Conservation (phyloP, 2,888 invertebrate genomes). For the Trachelus stipa region DNA sequence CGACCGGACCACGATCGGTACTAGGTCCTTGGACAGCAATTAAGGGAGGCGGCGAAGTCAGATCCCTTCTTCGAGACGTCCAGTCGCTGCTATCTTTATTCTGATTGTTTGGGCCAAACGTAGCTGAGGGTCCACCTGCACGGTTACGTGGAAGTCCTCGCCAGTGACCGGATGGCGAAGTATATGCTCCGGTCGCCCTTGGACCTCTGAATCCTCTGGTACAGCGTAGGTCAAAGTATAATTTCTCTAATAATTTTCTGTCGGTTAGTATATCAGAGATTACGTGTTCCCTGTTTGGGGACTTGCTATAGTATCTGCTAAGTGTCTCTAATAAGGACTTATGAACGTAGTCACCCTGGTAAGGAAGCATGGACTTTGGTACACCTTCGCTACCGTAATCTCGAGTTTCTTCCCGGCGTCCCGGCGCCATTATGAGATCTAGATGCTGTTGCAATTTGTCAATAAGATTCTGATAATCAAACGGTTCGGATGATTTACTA, state of each 20-base stretch:
- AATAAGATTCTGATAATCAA: slow-evolving; percentile 75
- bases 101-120: slow-evolving; percentile 16
- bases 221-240: slow-evolving; percentile 79
- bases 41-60: slow-evolving; percentile 74
- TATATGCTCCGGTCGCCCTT: slow-evolving; percentile 59
- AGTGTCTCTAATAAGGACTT: slow-evolving; percentile 76
- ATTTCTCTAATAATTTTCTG: slow-evolving; percentile 77
- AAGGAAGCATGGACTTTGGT: slow-evolving; percentile 37
- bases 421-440: slow-evolving; percentile 62
- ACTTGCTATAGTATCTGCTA: slow-evolving; percentile 76
- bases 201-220: slow-evolving; percentile 71
- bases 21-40: slow-evolving; percentile 76
- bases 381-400: slow-evolving; percentile 19
- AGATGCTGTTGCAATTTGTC: slow-evolving; percentile 74
- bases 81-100: slow-evolving; percentile 42
- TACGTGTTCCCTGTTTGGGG: slow-evolving; percentile 75
- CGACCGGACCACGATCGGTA: slow-evolving; percentile 68
- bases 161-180: slow-evolving; percentile 55
- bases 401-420: slow-evolving; percentile 38
- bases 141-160: slow-evolving; percentile 38
- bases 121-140: slow-evolving; percentile 13
- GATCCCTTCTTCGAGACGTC: slow-evolving; percentile 42
- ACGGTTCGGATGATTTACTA: slow-evolving; percentile 45
- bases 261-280: slow-evolving; percentile 81
- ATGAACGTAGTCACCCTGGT: slow-evolving; percentile 70